Conservation (phyloP, 92 coral and sea anemone species). For the Palythoa grandis region DNA sequence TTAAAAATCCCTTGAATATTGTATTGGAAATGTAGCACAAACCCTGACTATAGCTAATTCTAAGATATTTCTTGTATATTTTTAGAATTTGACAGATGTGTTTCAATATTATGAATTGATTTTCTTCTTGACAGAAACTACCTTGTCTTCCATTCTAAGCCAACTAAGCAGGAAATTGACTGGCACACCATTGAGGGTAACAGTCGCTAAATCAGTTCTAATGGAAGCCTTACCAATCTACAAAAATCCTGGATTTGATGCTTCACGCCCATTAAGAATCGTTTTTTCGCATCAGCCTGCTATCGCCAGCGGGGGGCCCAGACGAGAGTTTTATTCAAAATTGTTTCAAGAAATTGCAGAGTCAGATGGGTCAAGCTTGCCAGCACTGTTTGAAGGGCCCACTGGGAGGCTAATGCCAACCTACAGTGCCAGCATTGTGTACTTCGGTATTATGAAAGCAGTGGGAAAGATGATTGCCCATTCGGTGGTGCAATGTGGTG, state of each 20-base stretch:
- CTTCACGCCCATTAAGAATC: conserved; percentile 44
- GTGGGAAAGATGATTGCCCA: conserved; percentile 76
- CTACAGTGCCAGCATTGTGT: conserved; percentile 62
- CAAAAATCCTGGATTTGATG: conserved; percentile 47
- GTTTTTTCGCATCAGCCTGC: conserved; percentile 52
- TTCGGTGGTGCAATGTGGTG: conserved; percentile 74
- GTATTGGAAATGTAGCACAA: no score
- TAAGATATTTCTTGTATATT: no score
- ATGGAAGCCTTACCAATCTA: conserved; percentile 49
- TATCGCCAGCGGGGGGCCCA: conserved; percentile 54
- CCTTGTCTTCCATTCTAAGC: conserved; percentile 49
- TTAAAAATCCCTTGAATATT: no score
- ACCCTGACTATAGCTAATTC: no score
- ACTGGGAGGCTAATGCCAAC: conserved; percentile 44
- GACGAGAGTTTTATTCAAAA: conserved; percentile 56
- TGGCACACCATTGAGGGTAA: conserved; percentile 46
- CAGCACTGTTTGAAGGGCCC: conserved; percentile 60
- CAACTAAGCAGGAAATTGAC: conserved; percentile 45
- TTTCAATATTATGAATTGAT: no score
- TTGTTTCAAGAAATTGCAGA: conserved; percentile 43
- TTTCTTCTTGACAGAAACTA: no score
- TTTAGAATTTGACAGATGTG: no score
- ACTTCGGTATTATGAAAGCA: conserved; percentile 64
- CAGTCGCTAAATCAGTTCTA: conserved; percentile 35
- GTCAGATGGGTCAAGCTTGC: conserved; percentile 30